Conservation (phyloP, 1,140 invertebrate species). For the Danaus melanippus region DNA sequence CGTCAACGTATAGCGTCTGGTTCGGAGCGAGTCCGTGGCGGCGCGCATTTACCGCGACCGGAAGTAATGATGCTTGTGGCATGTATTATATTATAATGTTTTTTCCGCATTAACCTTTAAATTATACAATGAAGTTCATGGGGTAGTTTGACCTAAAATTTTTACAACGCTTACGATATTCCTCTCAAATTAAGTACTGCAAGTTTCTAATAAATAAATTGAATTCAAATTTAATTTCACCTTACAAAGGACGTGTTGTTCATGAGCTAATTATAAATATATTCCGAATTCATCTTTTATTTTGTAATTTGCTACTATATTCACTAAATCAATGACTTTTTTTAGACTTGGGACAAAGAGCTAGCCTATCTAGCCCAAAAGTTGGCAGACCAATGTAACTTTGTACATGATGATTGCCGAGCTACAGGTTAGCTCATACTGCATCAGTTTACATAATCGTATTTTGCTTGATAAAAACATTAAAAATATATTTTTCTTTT, state of each 20-base stretch:
- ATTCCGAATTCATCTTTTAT: too few species aligned
- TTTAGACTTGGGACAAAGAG: constrained; percentile 55
- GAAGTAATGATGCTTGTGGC: constrained; percentile 59
- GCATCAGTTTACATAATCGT: background rate
- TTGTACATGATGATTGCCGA: constrained; percentile 55
- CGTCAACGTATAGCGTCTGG: constrained; percentile 48
- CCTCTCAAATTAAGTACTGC: too few species aligned
- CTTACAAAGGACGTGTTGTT: too few species aligned
- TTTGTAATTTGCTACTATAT: too few species aligned
- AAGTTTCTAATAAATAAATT: too few species aligned
- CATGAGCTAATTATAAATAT: too few species aligned
- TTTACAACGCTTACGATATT: too few species aligned
- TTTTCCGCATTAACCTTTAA: too few species aligned
- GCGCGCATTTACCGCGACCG: constrained; percentile 36
- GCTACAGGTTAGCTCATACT: constrained; percentile 38
- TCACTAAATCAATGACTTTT: constrained; percentile 2
- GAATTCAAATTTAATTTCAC: too few species aligned
- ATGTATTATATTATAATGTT: constrained; percentile 17
- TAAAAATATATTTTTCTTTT: too few species aligned
- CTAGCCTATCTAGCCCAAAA: constrained; percentile 46
- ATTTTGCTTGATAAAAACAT: constrained; percentile 1
- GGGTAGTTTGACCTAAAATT: too few species aligned
- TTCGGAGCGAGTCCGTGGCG: constrained; percentile 41
- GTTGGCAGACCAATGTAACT: constrained; percentile 51
- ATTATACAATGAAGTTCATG: too few species aligned